Conservation (phyloP, 2,888 invertebrate genomes). For the Chironomus riparius region DNA sequence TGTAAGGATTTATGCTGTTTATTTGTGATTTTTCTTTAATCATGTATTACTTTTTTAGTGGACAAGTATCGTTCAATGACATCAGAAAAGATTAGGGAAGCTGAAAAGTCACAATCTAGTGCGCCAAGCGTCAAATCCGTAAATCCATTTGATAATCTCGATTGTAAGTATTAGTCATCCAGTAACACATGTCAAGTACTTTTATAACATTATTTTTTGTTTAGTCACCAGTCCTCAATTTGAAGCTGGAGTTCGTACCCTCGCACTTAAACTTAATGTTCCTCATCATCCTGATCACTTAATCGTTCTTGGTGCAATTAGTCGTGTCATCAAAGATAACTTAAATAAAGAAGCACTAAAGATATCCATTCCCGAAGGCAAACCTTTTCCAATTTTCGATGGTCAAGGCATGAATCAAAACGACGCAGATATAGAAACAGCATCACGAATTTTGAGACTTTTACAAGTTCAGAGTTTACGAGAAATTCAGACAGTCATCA, state of each 20-base stretch:
- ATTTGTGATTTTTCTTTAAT: slow-evolving; percentile 20
- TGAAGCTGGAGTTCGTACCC: slow-evolving; percentile 64
- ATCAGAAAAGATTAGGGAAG: slow-evolving; percentile 49
- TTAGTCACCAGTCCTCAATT: slow-evolving; percentile 78
- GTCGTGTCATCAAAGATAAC: slow-evolving; percentile 51
- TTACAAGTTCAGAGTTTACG: slow-evolving; percentile 47
- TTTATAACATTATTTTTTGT: slow-evolving; percentile 42
- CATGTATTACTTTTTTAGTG: slow-evolving; percentile 44
- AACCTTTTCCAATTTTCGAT: slow-evolving; percentile 59
- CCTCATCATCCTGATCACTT: slow-evolving; percentile 73
- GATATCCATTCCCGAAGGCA: slow-evolving; percentile 42
- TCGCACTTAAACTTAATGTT: slow-evolving; percentile 72
- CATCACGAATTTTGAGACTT: slow-evolving; percentile 67
- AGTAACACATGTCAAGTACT: background rate
- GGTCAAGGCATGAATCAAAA: slow-evolving; percentile 55
- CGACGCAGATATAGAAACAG: slow-evolving; percentile 56
- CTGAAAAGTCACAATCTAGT: slow-evolving; percentile 46
- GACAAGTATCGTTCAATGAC: slow-evolving; percentile 61
- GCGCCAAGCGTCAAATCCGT: slow-evolving; percentile 66
- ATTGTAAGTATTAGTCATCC: slow-evolving; percentile 53
- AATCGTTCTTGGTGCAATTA: slow-evolving; percentile 59
- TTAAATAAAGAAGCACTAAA: slow-evolving; percentile 48
- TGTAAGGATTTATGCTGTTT: slow-evolving; percentile 42
- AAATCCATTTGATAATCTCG: slow-evolving; percentile 76
- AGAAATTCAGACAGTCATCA: slow-evolving; percentile 79